Evolutionary conservation across 2,113 vertebrate species (phyloP), one percentile per base, ranked within the genome.

Genomic region (Phrynocephalus versicolor): DNA sequence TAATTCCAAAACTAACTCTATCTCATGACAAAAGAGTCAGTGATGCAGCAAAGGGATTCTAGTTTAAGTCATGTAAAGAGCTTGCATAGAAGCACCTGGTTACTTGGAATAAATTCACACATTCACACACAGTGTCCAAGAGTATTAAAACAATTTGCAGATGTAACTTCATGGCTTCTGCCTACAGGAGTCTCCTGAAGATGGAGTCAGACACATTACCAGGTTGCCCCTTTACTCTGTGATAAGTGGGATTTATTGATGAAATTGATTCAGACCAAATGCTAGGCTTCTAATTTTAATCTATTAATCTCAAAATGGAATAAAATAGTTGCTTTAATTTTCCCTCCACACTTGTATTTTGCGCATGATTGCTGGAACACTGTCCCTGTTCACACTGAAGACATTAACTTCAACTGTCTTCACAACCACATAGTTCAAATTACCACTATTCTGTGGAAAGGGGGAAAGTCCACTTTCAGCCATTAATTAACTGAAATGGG

Each of bases 261-360:
- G 19, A 60, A 33, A 73, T 73, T 37, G 57, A 85, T 69, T 84
- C 69, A 80, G 70, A 73, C 51, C 73, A 51, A 60, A 79, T 73
- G 15, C 77, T 58, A 85, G n/a, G 12, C 15, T 39, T 64, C 77
- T 80, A 67, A 60, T 73, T 65, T 37, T 80, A 69, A 57, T 41
- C 33, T 16, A 73, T 39, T 30, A 41, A 74, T 60, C 70, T 39
- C 60, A 45, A 74, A 19, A 79, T 73, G 77, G 77, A 85, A 72
- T 73, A 73, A 80, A 80, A 73, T 10, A 37, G 57, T n/a, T 65
- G 45, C n/a, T 55, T 77, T 39, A 74, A 9, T 2, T 41, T 73
- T 80, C 15, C 18, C 16, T 37, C 30, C 55, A 65, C n/a, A 85
- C n/a, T 37, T 80, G n/a, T 35, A 35, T 62, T 62, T 30, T 78